Evolutionary conservation across 2,888 invertebrate species (phyloP).

Genomic region (Lutraria lutraria): DNA sequence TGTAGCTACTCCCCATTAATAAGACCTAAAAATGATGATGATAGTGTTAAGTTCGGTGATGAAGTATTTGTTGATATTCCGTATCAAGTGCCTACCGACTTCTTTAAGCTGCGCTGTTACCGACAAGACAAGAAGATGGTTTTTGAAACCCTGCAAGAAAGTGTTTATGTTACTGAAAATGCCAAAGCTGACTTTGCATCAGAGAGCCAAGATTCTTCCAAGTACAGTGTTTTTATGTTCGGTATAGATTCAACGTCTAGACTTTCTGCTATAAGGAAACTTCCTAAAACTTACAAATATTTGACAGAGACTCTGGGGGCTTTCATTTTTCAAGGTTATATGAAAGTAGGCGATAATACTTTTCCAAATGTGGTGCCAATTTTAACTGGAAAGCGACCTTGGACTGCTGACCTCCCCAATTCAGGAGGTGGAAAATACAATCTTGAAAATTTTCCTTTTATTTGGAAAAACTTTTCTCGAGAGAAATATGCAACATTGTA

Average conservation of each 20-base stretch:
- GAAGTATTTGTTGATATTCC: constrained; percentile 61
- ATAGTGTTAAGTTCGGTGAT: constrained; percentile 61
- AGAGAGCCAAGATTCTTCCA: constrained; percentile 34
- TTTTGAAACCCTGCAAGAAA: constrained; percentile 69
- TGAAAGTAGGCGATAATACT: constrained; percentile 76
- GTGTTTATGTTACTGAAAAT: constrained; percentile 48
- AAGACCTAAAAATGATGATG: constrained; percentile 62
- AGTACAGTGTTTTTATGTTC: constrained; percentile 71
- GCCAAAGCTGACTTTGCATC: constrained; percentile 16
- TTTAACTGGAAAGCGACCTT: constrained; percentile 71
- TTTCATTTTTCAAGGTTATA: constrained; percentile 73
- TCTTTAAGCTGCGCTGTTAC: constrained; percentile 71
- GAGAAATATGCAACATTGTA: constrained; percentile 68
- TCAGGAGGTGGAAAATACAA: constrained; percentile 47
- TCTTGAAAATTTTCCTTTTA: constrained; percentile 66
- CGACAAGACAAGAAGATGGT: constrained; percentile 40
- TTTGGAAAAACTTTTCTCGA: constrained; percentile 70
- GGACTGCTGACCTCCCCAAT: constrained; percentile 63
- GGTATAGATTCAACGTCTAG: constrained; percentile 75
- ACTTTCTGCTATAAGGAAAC: constrained; percentile 72
- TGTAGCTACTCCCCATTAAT: constrained; percentile 65
- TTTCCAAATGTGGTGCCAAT: constrained; percentile 74
- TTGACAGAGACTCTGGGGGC: constrained; percentile 67
- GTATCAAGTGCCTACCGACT: constrained; percentile 64
- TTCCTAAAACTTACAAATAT: constrained; percentile 74